A percentile compares a stretch with the other conserved stretches of the same genome.
These are phyloP conservation scores for Drosophila silvestris DNA, from an alignment of 2,888 invertebrate genomes.

Conservation along the genomic window DNA sequence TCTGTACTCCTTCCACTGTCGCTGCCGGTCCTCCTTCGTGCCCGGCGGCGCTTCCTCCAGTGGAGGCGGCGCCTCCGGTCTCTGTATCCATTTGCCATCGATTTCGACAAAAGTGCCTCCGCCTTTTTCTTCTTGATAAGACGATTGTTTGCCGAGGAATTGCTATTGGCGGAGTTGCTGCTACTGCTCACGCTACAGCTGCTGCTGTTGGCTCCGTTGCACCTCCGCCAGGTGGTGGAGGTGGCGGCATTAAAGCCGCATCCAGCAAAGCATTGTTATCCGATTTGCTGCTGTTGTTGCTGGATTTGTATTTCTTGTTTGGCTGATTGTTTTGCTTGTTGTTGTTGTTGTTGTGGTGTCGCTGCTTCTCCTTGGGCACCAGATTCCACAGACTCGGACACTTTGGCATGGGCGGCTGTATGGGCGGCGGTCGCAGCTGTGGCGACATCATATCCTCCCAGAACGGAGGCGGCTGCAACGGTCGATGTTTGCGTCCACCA, in stretches of 20 bases:
- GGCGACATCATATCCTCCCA: constrained; percentile 76
- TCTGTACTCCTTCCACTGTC: constrained; percentile 78
- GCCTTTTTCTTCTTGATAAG: constrained; percentile 49
- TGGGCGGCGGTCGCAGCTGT: constrained; percentile 60
- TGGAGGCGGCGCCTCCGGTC: constrained; percentile 67
- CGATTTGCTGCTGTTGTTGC: constrained; percentile 11
- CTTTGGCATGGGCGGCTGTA: constrained; percentile 73
- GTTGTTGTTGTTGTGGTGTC: constrained; percentile 6
- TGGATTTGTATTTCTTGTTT: constrained; percentile 42
- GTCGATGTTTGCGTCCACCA: constrained; percentile 37
- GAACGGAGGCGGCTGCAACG: constrained; percentile 71
- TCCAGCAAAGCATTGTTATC: constrained; percentile 31
- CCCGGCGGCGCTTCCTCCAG: constrained; percentile 66
- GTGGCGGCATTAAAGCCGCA: constrained; percentile 57
- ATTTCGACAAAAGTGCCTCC: constrained; percentile 66
- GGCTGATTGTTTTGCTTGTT: constrained; percentile 29
- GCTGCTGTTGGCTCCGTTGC: constrained; percentile 1
- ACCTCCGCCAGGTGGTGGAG: constrained; percentile 44
- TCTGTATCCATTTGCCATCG: constrained; percentile 70
- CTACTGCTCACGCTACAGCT: constrained; percentile 2
- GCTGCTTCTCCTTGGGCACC: constrained; percentile 60
- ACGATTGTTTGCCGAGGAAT: constrained; percentile 8
- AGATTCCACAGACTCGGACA: constrained; percentile 70
- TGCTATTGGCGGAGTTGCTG: constrained; percentile 3
- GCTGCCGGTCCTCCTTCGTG: constrained; percentile 72